Base-by-base conservation (phyloP, 2,888 invertebrate genomes). In the Dasypogon diadema region DNA sequence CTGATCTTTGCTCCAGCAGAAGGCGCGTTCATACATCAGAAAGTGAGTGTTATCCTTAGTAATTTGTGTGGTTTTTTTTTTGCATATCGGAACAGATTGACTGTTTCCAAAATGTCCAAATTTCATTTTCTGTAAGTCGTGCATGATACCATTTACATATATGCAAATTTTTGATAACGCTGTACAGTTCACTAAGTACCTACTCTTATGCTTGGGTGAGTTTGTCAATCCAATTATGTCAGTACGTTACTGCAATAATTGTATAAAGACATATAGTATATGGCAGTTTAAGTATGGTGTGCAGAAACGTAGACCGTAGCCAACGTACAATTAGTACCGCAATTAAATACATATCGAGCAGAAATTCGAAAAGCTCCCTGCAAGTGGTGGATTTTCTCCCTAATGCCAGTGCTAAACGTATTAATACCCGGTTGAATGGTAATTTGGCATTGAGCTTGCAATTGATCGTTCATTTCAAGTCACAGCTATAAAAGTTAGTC, bases 381-480 rank as follows among this genome's bases (percentile, higher is more conserved):
- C 3, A 30, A 5, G 30, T 30, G 8, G 30, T 30, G 30, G 8
- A 30, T 30, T 30, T 30, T 30, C 30, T 30, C 30, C 30, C 8
- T 30, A 30, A 30, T 30, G 30, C 30, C 8, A n/a, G n/a, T n/a
- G n/a, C n/a, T n/a, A n/a, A 8, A 30, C 30, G 8, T 30, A 30
- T 30, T 30, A 63, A 63, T 63, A 37, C 37, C 63, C 63, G 63
- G 16, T 14, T 34, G 16, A 21, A 12, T 37, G 48, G 65, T 48
- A 14, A 65, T 65, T 65, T 65, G 65, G 65, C 65, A 65, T 65
- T 65, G 65, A 65, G 65, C 65, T 65, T 65, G 65, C 46, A 46
- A 48, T 65, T 65, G 65, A 65, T 48, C 65, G 65, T 65, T 65
- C 46, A 65, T 46, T 18, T 14, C 37, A 21, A 42, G 37, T 26